Conservation (phyloP, 2,113 vertebrate species). For the Cairina moschata region DNA sequence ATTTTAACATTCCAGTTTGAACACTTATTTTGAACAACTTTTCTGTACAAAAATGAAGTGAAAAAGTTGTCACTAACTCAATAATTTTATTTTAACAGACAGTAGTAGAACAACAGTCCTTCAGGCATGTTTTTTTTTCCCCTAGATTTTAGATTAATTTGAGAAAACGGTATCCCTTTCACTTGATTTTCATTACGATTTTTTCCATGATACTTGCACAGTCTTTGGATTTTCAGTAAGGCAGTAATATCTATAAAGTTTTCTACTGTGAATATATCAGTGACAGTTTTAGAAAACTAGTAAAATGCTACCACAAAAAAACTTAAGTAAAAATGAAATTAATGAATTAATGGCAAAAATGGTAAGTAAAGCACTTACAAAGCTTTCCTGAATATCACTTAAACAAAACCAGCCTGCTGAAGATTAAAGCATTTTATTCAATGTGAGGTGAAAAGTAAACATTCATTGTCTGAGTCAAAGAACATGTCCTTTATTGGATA, state of each 20-base stretch:
- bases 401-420: not conserved
- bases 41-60: not conserved
- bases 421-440: conserved; percentile 22
- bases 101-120: not conserved
- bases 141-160: not conserved
- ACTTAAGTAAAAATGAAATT: not conserved
- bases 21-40: not conserved
- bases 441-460: not conserved
- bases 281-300: not conserved
- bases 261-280: not conserved
- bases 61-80: not conserved
- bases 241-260: not conserved
- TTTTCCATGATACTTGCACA: not conserved
- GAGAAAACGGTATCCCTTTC: not conserved
- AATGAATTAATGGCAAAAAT: not conserved
- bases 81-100: not conserved
- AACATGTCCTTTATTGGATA: not conserved
- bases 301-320: not conserved
- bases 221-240: not conserved
- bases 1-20: not conserved
- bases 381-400: not conserved
- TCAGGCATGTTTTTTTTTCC: not conserved
- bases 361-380: not conserved
- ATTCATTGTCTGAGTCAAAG: not conserved
- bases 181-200: not conserved